Evolutionary conservation across 1,140 invertebrate genomes (phyloP).

Genomic region (Drosophila bipectinata): DNA sequence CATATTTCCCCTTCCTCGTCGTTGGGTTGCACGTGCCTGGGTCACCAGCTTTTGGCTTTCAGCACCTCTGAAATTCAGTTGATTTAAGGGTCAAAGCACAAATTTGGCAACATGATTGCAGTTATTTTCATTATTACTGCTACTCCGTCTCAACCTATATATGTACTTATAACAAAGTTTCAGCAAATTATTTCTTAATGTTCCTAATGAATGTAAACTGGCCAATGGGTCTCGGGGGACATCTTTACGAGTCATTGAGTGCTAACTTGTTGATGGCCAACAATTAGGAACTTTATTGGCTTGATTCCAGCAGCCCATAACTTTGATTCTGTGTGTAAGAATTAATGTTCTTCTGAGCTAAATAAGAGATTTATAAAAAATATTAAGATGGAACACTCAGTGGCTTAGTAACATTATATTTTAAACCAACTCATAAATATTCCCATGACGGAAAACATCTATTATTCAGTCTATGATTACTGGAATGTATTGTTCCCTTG

Average conservation of each 20-base stretch:
- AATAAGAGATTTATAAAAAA: neutral
- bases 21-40: conserved; percentile 36
- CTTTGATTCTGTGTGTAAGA: neutral
- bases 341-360: neutral
- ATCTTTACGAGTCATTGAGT: neutral
- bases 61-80: neutral
- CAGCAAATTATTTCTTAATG: conserved; percentile 8
- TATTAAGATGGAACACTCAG: too few relatives aligned
- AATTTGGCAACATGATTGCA: neutral
- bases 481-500: conserved; percentile 37
- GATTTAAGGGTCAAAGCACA: neutral
- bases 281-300: conserved; percentile 13
- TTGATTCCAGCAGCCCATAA: neutral
- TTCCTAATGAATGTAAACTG: neutral
- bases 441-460: conserved; percentile 22
- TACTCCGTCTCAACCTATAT: neutral
- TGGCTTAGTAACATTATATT: neutral
- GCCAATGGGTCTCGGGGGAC: neutral
- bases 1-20: conserved; percentile 15
- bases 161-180: conserved; percentile 5
- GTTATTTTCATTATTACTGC: neutral
- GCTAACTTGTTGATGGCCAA: conserved; percentile 7
- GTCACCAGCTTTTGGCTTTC: conserved; percentile 15
- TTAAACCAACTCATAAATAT: neutral
- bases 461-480: conserved; percentile 46